Evolutionary conservation across 2,113 vertebrate species (phyloP).

Genomic region (Baryphthengus martii): DNA sequence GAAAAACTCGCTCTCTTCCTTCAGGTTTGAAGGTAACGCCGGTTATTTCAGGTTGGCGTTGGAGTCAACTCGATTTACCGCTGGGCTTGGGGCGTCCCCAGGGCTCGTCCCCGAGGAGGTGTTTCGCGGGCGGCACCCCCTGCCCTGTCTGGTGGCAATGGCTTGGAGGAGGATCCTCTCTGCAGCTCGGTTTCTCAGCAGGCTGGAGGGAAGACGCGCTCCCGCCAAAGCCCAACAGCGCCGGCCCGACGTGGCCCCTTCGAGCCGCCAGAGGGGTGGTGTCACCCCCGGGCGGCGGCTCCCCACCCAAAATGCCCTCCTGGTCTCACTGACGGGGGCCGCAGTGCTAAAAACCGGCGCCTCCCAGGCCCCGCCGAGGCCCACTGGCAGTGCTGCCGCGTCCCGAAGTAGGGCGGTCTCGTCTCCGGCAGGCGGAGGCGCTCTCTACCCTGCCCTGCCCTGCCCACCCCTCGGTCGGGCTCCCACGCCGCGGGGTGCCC

Average conservation of each 20-base stretch:
- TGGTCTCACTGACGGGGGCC: too few relatives aligned
- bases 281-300: background rate
- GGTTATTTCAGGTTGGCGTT: background rate
- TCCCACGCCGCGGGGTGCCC: background rate
- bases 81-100: background rate
- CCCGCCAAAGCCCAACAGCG: background rate
- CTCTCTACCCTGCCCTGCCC: background rate
- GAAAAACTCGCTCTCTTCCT: background rate
- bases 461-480: too few relatives aligned
- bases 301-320: background rate
- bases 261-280: background rate
- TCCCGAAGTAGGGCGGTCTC: background rate
- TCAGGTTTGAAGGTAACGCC: background rate
- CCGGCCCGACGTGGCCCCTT: background rate
- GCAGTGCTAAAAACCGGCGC: too few relatives aligned
- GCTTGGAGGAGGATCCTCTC: background rate
- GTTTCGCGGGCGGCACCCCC: background rate
- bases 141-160: too few relatives aligned
- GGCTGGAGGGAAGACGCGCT: background rate
- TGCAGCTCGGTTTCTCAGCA: background rate
- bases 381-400: too few relatives aligned
- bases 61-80: background rate
- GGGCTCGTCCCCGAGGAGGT: background rate
- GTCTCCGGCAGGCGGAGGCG: background rate
- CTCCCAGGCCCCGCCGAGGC: background rate